A percentile compares a stretch with the other conserved stretches of the same genome.
Conservation (phyloP, 1,140 invertebrate genomes). For the Anoplophora glabripennis region DNA sequence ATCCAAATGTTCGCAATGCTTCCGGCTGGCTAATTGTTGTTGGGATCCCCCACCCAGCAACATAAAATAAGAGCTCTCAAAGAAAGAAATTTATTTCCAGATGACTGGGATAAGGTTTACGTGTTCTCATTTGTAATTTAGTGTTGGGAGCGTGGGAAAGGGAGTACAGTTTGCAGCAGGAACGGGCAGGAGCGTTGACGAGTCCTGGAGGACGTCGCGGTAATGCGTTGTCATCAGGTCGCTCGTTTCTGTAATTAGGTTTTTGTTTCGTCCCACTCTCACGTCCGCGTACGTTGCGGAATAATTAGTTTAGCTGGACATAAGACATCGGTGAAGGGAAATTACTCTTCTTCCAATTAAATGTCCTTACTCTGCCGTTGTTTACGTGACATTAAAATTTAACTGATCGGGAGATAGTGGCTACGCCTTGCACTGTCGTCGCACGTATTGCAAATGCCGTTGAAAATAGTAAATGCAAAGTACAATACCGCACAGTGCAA, state of each 20-base stretch:
- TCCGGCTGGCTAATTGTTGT: too few relatives aligned
- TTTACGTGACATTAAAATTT: too few relatives aligned
- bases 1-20: too few relatives aligned
- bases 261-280: slow-evolving; percentile 40
- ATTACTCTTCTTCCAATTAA: slow-evolving; percentile 13
- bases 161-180: slow-evolving; percentile 38
- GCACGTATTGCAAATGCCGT: too few relatives aligned
- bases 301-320: slow-evolving; percentile 41
- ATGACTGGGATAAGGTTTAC: slow-evolving; percentile 18
- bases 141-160: slow-evolving; percentile 39
- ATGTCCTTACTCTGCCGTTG: neutral
- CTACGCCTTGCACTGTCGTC: too few relatives aligned
- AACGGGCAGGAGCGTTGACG: slow-evolving; percentile 35
- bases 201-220: slow-evolving; percentile 43
- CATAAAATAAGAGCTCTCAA: too few relatives aligned
- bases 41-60: too few relatives aligned
- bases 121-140: slow-evolving; percentile 37
- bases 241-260: slow-evolving; percentile 46
- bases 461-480: too few relatives aligned
- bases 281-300: slow-evolving; percentile 32
- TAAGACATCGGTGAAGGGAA: slow-evolving; percentile 15
- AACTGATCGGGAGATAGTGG: too few relatives aligned
- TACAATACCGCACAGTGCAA: too few relatives aligned
- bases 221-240: slow-evolving; percentile 46
- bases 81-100: slow-evolving; percentile 11